Base-by-base conservation (phyloP, 1,140 invertebrate species). In the Argopecten irradians region DNA sequence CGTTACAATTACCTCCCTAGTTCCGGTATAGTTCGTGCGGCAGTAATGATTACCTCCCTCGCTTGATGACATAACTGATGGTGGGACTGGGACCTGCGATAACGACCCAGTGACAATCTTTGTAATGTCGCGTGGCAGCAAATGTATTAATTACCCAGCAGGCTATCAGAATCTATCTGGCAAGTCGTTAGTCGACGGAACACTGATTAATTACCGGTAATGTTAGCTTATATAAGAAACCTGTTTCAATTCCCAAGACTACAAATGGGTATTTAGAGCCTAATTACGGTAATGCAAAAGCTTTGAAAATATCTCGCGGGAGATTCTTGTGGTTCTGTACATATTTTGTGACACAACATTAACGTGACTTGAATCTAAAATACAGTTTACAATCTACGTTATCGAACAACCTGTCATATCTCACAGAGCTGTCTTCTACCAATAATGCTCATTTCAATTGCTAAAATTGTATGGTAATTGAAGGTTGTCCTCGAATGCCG, bases 131-230 rank as follows among this genome's bases (percentile, higher is more conserved):
- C 55, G 55, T 71, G 55, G 55, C 55, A 28, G 55, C 8, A 71
- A 5, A 71, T 71, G 55, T 71, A 71, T 71, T 71, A 71, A 71
- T 71, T 71, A 71, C 55, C 55, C 55, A 71, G 55, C 55, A 71
- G 55, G 55, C 55, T 28, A 71, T 71, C 55, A 11, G 55, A n/a
- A 71, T 28, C 19, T 11, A n/a, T n/a, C 22, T n/a, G 22, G 5
- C 1, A 71, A 71, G 22, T 71, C n/a, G n/a, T 71, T 71, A 28
- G 55, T 71, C n/a, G 8, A 22, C 55, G 55, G 55, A 71, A 71
- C 55, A n/a, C n/a, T n/a, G n/a, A 71, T 71, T 71, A 71, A 71
- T 71, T 71, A 71, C 55, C 55, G 22, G 5, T 71, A 71, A 71
- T 71, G 55, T 71, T 71, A 28, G 22, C 55, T 71, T 71, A 71